Percentiles rank a stretch among this genome's conserved stretches.
phyloP scores from a whole-genome alignment of 2,888 invertebrate genomes.

The Uropetala carovei region DNA sequence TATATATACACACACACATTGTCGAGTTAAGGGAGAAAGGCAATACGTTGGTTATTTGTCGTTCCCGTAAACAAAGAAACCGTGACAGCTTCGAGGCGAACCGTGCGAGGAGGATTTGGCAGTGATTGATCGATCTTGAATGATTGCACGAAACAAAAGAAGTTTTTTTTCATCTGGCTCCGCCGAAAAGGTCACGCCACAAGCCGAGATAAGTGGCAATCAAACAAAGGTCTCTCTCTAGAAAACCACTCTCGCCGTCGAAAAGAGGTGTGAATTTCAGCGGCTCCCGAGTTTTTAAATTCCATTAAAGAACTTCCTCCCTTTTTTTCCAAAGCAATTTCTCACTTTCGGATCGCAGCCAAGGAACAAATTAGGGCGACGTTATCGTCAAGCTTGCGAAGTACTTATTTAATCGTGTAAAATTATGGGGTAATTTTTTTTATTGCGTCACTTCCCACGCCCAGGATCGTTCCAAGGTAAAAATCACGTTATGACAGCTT shows the following conservation, averaged over 20 bases:
- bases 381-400: too few species aligned
- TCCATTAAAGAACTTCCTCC: too few species aligned
- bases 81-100: neutral
- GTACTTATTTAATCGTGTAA: too few species aligned
- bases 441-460: too few species aligned
- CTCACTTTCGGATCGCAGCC: too few species aligned
- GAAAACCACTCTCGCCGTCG: neutral
- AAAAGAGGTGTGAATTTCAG: conserved; percentile 30
- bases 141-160: neutral
- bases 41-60: neutral
- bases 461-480: too few species aligned
- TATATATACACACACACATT: too few species aligned
- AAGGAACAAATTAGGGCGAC: too few species aligned
- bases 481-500: too few species aligned
- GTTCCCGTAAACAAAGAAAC: neutral
- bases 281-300: neutral
- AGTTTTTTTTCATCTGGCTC: neutral
- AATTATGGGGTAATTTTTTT: too few species aligned
- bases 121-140: neutral
- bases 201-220: neutral
- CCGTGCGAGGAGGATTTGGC: conserved; percentile 13
- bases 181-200: conserved; percentile 13
- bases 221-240: neutral
- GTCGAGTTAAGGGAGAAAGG: too few species aligned
- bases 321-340: too few species aligned